Percentiles rank a stretch among this genome's conserved stretches.
phyloP scores from a whole-genome alignment of 2,797 vertebrate genomes.

The Chiloscyllium punctatum region DNA sequence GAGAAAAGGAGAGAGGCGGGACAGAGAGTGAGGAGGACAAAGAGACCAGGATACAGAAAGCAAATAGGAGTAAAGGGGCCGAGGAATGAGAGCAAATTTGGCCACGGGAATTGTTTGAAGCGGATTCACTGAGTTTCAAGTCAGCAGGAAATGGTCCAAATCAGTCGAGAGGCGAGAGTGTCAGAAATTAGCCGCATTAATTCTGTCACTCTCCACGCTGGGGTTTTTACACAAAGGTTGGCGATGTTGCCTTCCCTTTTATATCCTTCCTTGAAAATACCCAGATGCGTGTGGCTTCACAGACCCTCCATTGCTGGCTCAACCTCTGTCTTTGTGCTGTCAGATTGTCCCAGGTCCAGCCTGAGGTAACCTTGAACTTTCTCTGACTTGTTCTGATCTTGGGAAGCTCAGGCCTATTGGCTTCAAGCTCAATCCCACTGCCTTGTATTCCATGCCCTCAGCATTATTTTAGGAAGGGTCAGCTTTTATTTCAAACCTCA shows the following conservation, averaged over 20 bases:
- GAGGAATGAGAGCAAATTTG: not conserved
- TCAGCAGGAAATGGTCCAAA: not conserved
- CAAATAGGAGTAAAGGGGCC: no score
- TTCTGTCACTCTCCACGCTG: not conserved
- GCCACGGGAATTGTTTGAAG: not conserved
- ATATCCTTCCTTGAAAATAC: not conserved
- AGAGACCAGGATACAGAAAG: not conserved
- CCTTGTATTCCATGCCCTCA: not conserved
- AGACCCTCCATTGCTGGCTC: not conserved
- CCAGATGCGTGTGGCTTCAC: not conserved
- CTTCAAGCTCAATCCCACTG: not conserved
- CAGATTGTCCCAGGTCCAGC: no score
- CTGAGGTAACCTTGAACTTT: not conserved
- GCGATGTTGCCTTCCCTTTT: no score
- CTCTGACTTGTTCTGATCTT: not conserved
- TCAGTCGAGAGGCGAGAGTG: not conserved
- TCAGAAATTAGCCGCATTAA: not conserved
- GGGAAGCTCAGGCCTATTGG: not conserved
- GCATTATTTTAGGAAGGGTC: not conserved
- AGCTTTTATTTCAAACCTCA: not conserved
- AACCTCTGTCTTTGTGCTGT: not conserved
- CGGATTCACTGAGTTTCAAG: not conserved
- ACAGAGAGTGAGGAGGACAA: slow-evolving; percentile 38
- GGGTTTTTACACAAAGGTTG: not conserved
- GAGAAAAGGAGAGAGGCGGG: not conserved